Evolutionary conservation across 2,113 vertebrate genomes (phyloP), one percentile per base, ranked within the genome.

Genomic region (Zeus faber): DNA sequence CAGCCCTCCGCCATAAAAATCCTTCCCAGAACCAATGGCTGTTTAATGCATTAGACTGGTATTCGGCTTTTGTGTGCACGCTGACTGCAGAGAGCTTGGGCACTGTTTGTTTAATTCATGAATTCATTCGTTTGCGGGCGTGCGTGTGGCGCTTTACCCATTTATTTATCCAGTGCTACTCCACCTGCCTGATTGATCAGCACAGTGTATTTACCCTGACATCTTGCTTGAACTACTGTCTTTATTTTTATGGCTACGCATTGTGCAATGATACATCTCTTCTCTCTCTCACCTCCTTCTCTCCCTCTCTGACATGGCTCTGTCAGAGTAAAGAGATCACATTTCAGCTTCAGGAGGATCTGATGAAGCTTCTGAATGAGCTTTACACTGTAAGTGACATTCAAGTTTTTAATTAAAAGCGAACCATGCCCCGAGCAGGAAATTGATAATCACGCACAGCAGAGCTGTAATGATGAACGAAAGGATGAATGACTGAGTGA

Each of bases 341-440:
- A 29, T 96, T 97, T 70, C 96, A 98, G 75, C 92, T 99, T 66
- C 96, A 99, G 80, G 97, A 99, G 65, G 97, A 99, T 83, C 91
- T 99, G 77, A 97, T 99, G 95, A 99, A 96, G 90, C 95, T 98
- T 61, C 92, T 99, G 64, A 99, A 97, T 3, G 97, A 99, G 84
- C 93, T 99, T 56, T 98, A 98, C 81, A 98, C 96, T 52, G 97
- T 99, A 86, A 96, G 95, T 84, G 5, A 6, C 47, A 24, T 9
- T 6, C 35, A 27, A 35, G 10, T 8, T 4, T 35, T 14, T 14
- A 35, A 11, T 35, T 35, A 35, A 35, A 4, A 35, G 33, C 33
- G 11, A 35, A 14, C n/a, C 2, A 35, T 8, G 33, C 33, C 33
- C 8, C 11, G 10, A 33, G 2, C 2, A 35, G 5, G 8, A 35